Conservation (phyloP, 2,888 invertebrate species). For the Asteroscopus sphinx region DNA sequence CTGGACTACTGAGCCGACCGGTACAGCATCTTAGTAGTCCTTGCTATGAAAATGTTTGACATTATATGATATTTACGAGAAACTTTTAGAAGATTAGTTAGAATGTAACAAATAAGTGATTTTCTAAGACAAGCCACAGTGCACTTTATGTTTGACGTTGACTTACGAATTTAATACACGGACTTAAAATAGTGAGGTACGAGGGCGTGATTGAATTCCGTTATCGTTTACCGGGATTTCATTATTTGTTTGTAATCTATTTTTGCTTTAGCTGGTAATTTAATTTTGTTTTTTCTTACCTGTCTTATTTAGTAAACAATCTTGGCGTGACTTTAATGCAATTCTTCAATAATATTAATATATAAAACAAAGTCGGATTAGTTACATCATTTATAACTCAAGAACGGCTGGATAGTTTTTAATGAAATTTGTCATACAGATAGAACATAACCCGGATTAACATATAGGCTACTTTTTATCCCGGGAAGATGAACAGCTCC, state of each 20-base stretch:
- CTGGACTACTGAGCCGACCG: slow-evolving; percentile 38
- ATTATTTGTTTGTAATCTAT: slow-evolving; percentile 32
- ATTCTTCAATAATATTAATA: no score
- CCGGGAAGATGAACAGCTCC: no score
- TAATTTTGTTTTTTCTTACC: no score
- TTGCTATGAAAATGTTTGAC: slow-evolving; percentile 30
- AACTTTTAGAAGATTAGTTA: slow-evolving; percentile 28
- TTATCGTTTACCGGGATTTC: slow-evolving; percentile 1
- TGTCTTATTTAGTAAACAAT: no score
- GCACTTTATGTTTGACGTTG: slow-evolving; percentile 17
- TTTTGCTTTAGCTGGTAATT: slow-evolving; percentile 30
- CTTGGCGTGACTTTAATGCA: no score
- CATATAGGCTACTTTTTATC: no score
- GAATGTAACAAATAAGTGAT: slow-evolving; percentile 28
- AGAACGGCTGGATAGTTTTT: no score
- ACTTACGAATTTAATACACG: slow-evolving; percentile 33
- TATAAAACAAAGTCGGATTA: no score
- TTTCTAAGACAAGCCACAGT: slow-evolving; percentile 17
- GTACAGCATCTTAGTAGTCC: slow-evolving; percentile 19
- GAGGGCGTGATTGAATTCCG: slow-evolving; percentile 12
- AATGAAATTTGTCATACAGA: no score
- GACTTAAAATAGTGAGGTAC: slow-evolving; percentile 16
- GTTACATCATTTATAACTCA: no score
- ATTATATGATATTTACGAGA: slow-evolving; percentile 11
- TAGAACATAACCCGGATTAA: no score